Conservation (phyloP, 2,113 vertebrate species). For the Oxygymnocypris stewartii region DNA sequence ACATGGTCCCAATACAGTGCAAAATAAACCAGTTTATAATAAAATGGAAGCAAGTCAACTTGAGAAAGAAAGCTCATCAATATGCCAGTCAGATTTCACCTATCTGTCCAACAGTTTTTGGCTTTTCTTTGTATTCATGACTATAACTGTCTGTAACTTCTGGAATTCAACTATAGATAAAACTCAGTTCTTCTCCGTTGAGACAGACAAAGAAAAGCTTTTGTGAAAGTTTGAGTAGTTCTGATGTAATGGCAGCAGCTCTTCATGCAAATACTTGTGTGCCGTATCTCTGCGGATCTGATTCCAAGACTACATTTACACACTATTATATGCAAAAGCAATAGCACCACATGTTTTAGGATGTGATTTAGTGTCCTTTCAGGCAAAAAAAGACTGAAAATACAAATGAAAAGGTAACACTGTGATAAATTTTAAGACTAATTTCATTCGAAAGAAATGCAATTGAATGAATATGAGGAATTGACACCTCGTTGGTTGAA, state of each 20-base stretch:
- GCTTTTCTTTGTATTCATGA: conserved; percentile 13
- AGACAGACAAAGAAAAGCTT: conserved; percentile 19
- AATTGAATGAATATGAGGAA: conserved; percentile 1
- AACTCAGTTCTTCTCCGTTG: conserved; percentile 1
- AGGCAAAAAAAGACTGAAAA: background rate
- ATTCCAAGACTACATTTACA: conserved; percentile 1
- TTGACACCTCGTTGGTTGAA: background rate
- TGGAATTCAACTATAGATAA: conserved; percentile 22
- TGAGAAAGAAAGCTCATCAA: background rate
- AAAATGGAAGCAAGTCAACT: background rate
- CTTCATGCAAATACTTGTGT: conserved; percentile 1
- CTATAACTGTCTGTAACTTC: background rate
- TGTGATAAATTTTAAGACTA: background rate
- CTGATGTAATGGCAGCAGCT: conserved; percentile 34
- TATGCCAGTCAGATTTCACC: conserved; percentile 10
- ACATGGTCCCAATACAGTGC: background rate
- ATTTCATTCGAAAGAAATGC: background rate
- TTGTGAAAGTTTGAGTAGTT: conserved; percentile 37
- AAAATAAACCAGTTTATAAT: background rate
- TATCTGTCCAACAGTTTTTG: background rate
- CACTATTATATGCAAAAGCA: conserved; percentile 19
- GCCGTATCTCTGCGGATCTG: conserved; percentile 68
- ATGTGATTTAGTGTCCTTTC: background rate
- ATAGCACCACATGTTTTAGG: background rate
- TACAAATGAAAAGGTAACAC: background rate